Conservation (phyloP, 2,888 invertebrate genomes). For the Galeopsomyia nigrocyanea region DNA sequence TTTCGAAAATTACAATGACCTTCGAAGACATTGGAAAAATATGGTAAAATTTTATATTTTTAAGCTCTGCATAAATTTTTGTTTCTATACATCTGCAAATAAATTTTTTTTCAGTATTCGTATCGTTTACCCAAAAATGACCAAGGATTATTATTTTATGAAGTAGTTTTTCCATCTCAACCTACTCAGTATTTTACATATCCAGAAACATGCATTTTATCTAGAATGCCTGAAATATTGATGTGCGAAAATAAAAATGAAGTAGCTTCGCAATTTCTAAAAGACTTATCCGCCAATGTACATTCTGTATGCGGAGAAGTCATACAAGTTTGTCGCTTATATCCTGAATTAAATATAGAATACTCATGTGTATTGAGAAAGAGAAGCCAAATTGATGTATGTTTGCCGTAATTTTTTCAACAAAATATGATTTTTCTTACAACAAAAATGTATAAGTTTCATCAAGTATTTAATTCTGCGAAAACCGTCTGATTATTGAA, state of each 20-base stretch:
- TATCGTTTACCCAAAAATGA: slow-evolving; percentile 60
- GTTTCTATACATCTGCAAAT: slow-evolving; percentile 8
- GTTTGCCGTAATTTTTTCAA: background rate
- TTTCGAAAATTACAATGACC: slow-evolving; percentile 59
- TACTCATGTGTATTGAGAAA: slow-evolving; percentile 23
- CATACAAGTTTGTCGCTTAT: slow-evolving; percentile 44
- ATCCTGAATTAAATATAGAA: slow-evolving; percentile 28
- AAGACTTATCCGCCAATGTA: slow-evolving; percentile 49
- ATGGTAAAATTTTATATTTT: slow-evolving; percentile 57
- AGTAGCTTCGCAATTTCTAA: slow-evolving; percentile 50
- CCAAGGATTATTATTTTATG: slow-evolving; percentile 57
- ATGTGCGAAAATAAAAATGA: slow-evolving; percentile 41
- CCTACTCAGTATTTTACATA: slow-evolving; percentile 55
- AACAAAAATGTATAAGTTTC: background rate
- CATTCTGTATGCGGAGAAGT: slow-evolving; percentile 51
- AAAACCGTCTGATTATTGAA: too few species aligned
- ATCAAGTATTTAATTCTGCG: background rate
- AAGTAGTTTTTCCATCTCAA: slow-evolving; percentile 57
- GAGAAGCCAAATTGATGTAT: slow-evolving; percentile 18
- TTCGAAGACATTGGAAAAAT: slow-evolving; percentile 66
- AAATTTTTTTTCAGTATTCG: slow-evolving; percentile 58
- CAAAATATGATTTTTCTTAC: background rate
- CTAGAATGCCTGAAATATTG: slow-evolving; percentile 48
- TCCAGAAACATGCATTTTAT: slow-evolving; percentile 58
- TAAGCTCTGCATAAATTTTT: slow-evolving; percentile 13